These are phyloP conservation scores for Novumbra hubbsi DNA, from an alignment of 2,797 vertebrate species.

Conservation along the genomic window DNA sequence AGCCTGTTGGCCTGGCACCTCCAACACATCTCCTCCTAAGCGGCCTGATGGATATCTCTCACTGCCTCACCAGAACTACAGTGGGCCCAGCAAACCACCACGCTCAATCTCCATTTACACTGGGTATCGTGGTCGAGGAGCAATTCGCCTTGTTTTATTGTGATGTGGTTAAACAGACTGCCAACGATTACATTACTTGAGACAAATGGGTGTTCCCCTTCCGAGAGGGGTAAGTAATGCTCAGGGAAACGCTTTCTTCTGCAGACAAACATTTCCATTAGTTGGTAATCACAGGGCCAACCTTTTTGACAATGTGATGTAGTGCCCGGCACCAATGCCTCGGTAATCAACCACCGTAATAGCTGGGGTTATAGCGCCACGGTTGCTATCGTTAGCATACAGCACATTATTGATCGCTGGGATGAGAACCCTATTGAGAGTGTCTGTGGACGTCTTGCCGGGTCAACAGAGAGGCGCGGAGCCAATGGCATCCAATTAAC, in stretches of 20 bases:
- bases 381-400: not conserved
- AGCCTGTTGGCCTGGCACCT: constrained; percentile 60
- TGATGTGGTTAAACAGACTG: constrained; percentile 32
- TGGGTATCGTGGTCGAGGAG: constrained; percentile 46
- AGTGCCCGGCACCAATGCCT: constrained; percentile 23
- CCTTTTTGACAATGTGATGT: constrained; percentile 34
- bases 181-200: constrained; percentile 19
- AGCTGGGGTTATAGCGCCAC: constrained; percentile 21
- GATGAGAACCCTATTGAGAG: not conserved
- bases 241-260: constrained; percentile 23
- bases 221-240: constrained; percentile 18
- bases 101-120: constrained; percentile 24
- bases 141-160: constrained; percentile 37
- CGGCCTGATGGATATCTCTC: constrained; percentile 57
- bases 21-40: constrained; percentile 54
- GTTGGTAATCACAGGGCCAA: constrained; percentile 22
- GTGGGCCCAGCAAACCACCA: constrained; percentile 28
- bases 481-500: constrained; percentile 19
- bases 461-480: constrained; percentile 4
- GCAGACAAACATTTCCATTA: constrained; percentile 19
- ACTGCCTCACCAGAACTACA: constrained; percentile 57
- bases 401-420: not conserved
- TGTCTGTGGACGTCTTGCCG: not conserved
- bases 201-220: constrained; percentile 31
- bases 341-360: constrained; percentile 30